Percentiles rank a stretch among this genome's conserved stretches.
Conservation (phyloP, 1,140 invertebrate genomes). For the Drosophila kikkawai region DNA sequence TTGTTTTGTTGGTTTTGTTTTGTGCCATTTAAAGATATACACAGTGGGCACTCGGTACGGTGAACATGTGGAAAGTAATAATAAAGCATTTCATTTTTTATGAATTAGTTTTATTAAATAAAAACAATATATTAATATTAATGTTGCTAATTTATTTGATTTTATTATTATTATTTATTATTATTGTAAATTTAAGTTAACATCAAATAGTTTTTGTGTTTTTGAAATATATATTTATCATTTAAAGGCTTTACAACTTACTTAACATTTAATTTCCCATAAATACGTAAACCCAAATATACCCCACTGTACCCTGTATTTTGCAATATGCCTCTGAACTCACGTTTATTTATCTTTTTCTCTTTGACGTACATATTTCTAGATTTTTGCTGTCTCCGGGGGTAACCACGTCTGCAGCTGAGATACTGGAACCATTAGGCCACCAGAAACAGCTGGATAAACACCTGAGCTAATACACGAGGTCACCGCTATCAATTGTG, state of each 20-base stretch:
- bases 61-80: neutral
- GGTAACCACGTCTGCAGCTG: constrained; percentile 17
- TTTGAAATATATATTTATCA: no score
- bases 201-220: no score
- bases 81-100: neutral
- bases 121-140: no score
- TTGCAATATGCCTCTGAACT: neutral
- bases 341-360: constrained; percentile 14
- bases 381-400: constrained; percentile 4
- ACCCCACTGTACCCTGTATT: neutral
- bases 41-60: neutral
- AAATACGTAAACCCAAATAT: no score
- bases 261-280: no score
- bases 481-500: constrained; percentile 1
- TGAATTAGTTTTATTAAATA: no score
- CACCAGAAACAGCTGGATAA: neutral
- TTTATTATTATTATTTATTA: no score
- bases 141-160: no score
- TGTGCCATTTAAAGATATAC: constrained; percentile 15
- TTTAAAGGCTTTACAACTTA: no score
- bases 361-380: constrained; percentile 12
- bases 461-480: constrained; percentile 44
- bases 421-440: neutral
- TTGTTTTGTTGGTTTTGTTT: neutral
- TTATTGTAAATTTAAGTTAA: no score